Base-by-base conservation (phyloP, 2,797 vertebrate genomes). In the Rhinichthys osculus region DNA sequence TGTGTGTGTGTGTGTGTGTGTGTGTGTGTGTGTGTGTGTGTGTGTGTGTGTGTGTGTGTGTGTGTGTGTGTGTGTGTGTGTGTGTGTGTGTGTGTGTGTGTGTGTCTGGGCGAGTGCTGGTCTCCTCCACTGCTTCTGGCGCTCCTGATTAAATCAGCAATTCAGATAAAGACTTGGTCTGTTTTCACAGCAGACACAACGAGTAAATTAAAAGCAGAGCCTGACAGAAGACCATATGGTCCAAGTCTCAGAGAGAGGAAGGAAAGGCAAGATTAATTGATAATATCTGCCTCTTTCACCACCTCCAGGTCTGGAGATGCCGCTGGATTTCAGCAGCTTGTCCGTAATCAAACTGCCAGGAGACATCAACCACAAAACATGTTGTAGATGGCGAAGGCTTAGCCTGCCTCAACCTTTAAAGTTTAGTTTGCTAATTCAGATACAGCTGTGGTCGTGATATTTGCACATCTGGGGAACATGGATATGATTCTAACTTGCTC, bases 161-260 rank as follows among this genome's bases (percentile, higher is more conserved):
- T 95, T 93, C 92, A 93, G 92, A 95, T 94, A 91, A 92, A 93
- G 93, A 92, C 92, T 93, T 92, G 92, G 93, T 94, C 92, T 94
- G 94, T 94, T 95, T 94, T 94, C 93, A 91, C 93, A 94, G 93
- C 92, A 94, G 93, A 94, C 92, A 87, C 90, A 91, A 93, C 87
- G 90, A 94, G 95, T 95, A 95, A 95, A 96, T 96, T 95, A 95
- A 96, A 95, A 94, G 94, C 94, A 94, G 91, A 91, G 92, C 84
- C 93, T 95, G 95, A 95, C 94, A 95, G 93, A 92, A 93, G 93
- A 93, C 94, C 95, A 96, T 96, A 96, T 96, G 95, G 94, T 91
- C 90, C 77, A 91, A 91, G 90, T 94, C 93, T 94, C 93, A 88
- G 93, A 77, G 73, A 87, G 86, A 74, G 83, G 91, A 94, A 93